Percentiles rank a stretch among this genome's conserved stretches.
phyloP scores from a whole-genome alignment of 2,888 invertebrate genomes.

The Strigamia maritima region DNA sequence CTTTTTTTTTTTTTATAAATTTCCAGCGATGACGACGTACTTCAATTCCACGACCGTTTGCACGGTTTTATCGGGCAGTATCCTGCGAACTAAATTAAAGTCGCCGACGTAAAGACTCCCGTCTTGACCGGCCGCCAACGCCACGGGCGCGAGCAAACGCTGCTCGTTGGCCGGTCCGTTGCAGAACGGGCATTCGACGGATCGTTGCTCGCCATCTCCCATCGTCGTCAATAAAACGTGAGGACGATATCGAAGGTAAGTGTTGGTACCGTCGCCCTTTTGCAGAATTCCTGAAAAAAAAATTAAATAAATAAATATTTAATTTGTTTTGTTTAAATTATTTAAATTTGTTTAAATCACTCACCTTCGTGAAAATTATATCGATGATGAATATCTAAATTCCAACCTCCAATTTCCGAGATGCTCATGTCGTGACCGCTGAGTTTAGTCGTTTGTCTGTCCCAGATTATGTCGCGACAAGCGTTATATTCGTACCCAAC shows the following conservation, averaged over 20 bases:
- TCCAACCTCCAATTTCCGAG: constrained; percentile 97
- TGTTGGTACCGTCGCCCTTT: constrained; percentile 92
- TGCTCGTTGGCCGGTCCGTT: constrained; percentile 71
- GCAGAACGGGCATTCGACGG: constrained; percentile 75
- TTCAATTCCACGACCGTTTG: constrained; percentile 83
- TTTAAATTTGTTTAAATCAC: no score
- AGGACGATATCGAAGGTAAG: constrained; percentile 90
- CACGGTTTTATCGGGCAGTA: constrained; percentile 84
- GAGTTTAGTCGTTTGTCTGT: constrained; percentile 86
- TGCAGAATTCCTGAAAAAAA: constrained; percentile 71
- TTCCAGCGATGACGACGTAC: constrained; percentile 54
- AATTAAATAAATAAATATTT: not conserved
- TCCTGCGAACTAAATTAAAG: constrained; percentile 87
- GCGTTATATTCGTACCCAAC: constrained; percentile 91
- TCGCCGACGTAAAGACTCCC: constrained; percentile 96
- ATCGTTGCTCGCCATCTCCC: constrained; percentile 85
- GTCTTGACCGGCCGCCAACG: constrained; percentile 90
- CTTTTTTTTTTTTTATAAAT: no score
- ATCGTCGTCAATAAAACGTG: constrained; percentile 76
- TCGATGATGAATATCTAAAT: constrained; percentile 95
- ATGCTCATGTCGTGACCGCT: constrained; percentile 96
- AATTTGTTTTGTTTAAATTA: not conserved
- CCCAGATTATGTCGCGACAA: constrained; percentile 87
- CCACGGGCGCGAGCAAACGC: constrained; percentile 84
- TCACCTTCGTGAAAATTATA: constrained; percentile 94